Evolutionary conservation across 2,888 invertebrate species (phyloP).

Genomic region (Drosophila eohydei): DNA sequence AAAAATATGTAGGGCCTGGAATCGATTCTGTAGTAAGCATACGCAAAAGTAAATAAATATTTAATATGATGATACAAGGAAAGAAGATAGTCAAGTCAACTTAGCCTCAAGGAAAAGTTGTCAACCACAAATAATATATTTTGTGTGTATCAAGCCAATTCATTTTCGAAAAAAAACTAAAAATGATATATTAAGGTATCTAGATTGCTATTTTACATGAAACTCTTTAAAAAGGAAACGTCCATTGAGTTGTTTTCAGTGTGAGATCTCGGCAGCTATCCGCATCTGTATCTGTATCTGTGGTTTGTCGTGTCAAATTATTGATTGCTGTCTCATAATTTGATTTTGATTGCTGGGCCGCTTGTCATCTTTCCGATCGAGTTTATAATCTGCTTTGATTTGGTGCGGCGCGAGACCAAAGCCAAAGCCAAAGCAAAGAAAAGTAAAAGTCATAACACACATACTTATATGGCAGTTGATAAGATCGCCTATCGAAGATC

Average conservation of each 20-base stretch:
- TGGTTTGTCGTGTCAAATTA: constrained; percentile 61
- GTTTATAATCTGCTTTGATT: constrained; percentile 76
- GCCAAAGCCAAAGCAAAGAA: constrained; percentile 49
- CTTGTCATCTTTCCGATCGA: constrained; percentile 69
- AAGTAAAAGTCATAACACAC: constrained; percentile 78
- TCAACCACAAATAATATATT: not conserved
- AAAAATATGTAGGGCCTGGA: no score
- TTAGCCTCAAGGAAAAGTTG: not conserved
- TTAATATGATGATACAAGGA: not conserved
- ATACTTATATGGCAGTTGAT: constrained; percentile 43
- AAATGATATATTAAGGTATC: not conserved
- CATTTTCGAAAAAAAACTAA: not conserved
- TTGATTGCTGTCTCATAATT: constrained; percentile 73
- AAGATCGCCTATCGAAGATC: constrained; percentile 65
- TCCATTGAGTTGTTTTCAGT: constrained; percentile 5
- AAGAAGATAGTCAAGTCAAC: not conserved
- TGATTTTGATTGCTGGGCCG: constrained; percentile 59
- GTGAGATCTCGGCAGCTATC: not conserved
- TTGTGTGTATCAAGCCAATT: not conserved
- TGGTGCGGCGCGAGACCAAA: constrained; percentile 55
- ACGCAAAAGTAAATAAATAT: not conserved
- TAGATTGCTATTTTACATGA: not conserved
- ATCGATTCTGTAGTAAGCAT: no score
- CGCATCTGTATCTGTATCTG: not conserved
- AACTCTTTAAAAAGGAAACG: not conserved